These are phyloP conservation scores for Coenonympha glycerion DNA, from an alignment of 2,888 invertebrate species.

Conservation along the genomic window DNA sequence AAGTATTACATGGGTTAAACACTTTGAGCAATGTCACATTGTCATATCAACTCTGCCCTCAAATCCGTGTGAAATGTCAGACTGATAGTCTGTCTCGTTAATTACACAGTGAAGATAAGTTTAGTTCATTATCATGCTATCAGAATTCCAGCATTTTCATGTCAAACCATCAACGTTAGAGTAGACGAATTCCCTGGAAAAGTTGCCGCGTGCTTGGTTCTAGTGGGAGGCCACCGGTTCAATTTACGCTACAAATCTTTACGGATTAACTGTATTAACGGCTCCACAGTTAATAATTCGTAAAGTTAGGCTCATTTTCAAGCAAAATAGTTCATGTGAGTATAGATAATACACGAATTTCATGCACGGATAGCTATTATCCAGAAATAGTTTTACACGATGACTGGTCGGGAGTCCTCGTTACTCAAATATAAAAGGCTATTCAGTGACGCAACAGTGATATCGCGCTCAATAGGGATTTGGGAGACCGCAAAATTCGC, in stretches of 20 bases:
- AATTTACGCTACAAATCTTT: no score
- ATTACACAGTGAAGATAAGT: neutral
- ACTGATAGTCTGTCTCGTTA: neutral
- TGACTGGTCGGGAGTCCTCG: constrained; percentile 44
- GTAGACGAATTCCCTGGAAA: no score
- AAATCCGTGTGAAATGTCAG: neutral
- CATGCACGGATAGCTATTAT: constrained; percentile 14
- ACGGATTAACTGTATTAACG: no score
- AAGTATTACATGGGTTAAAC: no score
- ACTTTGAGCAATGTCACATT: no score
- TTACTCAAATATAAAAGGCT: constrained; percentile 49
- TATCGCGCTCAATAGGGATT: constrained; percentile 53
- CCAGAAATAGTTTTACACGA: constrained; percentile 37
- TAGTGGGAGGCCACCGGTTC: no score
- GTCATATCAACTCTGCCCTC: neutral
- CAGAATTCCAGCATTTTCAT: neutral
- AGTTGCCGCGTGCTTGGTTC: no score
- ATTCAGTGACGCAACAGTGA: constrained; percentile 28
- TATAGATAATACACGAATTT: neutral
- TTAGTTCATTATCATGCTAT: neutral
- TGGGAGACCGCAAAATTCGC: constrained; percentile 65
- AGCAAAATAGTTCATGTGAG: neutral
- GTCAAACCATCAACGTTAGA: neutral
- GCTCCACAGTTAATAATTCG: no score
- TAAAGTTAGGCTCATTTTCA: neutral